A percentile compares a stretch with the other conserved stretches of the same genome.
These are phyloP conservation scores for Australoheros scitulus DNA, from an alignment of 2,113 vertebrate genomes.

Conservation along the genomic window DNA sequence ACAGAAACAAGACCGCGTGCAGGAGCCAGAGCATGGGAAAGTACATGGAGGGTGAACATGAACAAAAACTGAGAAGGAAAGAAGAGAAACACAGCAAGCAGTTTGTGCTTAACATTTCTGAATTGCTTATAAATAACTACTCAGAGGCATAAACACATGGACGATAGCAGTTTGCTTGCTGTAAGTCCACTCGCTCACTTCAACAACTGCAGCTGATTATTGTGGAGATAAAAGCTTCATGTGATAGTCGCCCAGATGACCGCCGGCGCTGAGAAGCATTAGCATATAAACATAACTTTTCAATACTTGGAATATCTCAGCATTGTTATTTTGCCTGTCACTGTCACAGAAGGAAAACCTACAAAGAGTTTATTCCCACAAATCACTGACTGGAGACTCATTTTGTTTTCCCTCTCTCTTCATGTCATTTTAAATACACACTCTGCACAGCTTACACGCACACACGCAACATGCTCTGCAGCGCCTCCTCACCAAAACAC, in stretches of 20 bases:
- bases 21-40: neutral
- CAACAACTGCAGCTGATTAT: neutral
- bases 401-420: neutral
- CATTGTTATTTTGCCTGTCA: conserved; percentile 1
- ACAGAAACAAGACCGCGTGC: neutral
- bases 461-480: too few relatives aligned
- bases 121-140: neutral
- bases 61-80: neutral
- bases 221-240: conserved; percentile 9
- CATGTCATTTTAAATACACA: too few relatives aligned
- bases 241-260: neutral
- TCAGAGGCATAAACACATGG: neutral
- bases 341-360: neutral
- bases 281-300: conserved; percentile 4
- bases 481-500: too few relatives aligned
- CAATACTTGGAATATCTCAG: neutral
- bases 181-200: neutral
- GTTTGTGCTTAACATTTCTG: neutral
- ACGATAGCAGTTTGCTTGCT: neutral
- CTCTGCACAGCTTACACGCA: neutral
- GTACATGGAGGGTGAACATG: neutral
- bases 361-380: conserved; percentile 1
- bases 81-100: neutral
- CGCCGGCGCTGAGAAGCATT: neutral
- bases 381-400: neutral